Evolutionary conservation across 2,113 vertebrate genomes (phyloP), one percentile per base, ranked within the genome.

Genomic region (Typhlomys cinereus): DNA sequence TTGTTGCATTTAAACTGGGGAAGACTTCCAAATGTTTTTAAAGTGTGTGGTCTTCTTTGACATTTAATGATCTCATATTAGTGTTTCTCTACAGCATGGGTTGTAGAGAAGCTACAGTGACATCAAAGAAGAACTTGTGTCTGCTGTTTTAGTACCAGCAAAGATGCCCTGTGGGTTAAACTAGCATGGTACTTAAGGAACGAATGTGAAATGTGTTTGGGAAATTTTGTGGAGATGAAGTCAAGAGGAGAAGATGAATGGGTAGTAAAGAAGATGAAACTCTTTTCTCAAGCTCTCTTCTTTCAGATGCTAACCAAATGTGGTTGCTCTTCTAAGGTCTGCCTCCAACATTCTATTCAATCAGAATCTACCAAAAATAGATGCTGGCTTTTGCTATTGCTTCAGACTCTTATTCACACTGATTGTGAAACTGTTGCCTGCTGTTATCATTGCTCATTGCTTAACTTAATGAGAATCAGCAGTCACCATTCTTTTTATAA

Each of bases 361-460:
- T 96, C 76, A 93, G 84, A 96, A 78, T 59, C 90, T 92, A 81
- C 89, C 89, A 81, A 87, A 96, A 96, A 96, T 93, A 96, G 94
- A 94, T 73, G 48, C 66, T 91, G 54, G 73, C 76, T 95, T 94
- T 94, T 94, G 91, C 93, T 95, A 95, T 78, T 88, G 89, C 93
- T 94, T 92, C 76, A 92, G 86, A 94, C 52, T 90, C 89, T 74
- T 41, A 41, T 66, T 74, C 2, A 25, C 81, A 48, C 85, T 96
- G 93, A 95, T 94, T 96, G 87, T 92, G 94, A 96, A 96, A 92
- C 73, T 54, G 41, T 75, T 80, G 94, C 89, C 81, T 92, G 93
- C 76, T 96, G 87, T 92, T 91, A 44, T 41, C 84, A 17, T 87
- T 94, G 91, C 91, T 94, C 84, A 74, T 73, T 86, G 92, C 94